Evolutionary conservation across 2,888 invertebrate genomes (phyloP).

Genomic region (Amblyjoppa fuscipennis): DNA sequence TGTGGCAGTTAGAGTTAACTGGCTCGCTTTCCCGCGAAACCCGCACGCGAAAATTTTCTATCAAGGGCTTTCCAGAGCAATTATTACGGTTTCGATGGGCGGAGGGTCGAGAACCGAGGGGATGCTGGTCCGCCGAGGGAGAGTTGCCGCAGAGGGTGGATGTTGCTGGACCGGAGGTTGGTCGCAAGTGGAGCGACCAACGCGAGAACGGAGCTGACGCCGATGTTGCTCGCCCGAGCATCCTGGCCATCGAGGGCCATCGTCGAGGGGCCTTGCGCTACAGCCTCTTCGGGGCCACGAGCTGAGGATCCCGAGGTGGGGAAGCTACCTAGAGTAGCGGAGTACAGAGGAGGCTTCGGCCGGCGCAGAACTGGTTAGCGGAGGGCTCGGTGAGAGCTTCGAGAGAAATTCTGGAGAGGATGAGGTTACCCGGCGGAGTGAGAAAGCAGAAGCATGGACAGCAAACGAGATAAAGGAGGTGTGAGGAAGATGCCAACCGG

Average conservation of each 20-base stretch:
- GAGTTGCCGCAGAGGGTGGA: background rate
- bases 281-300: conserved; percentile 18
- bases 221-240: conserved; percentile 27
- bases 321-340: conserved; percentile 3
- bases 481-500: conserved; percentile 21
- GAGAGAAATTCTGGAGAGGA: conserved; percentile 44
- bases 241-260: conserved; percentile 36
- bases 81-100: conserved; percentile 77
- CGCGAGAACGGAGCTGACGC: conserved; percentile 35
- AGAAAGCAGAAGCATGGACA: conserved; percentile 37
- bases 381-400: conserved; percentile 44
- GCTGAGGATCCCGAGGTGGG: conserved; percentile 9
- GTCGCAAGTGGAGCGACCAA: conserved; percentile 37
- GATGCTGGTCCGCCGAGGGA: background rate
- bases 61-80: conserved; percentile 77
- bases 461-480: conserved; percentile 39
- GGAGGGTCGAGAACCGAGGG: conserved; percentile 22
- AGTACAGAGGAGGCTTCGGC: conserved; percentile 42
- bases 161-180: conserved; percentile 37
- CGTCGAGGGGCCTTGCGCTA: conserved; percentile 17
- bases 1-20: conserved; percentile 1
- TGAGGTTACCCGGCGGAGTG: conserved; percentile 37
- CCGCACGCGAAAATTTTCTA: conserved; percentile 74
- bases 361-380: conserved; percentile 41
- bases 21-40: conserved; percentile 8